Evolutionary conservation across 2,797 vertebrate species (phyloP).

Genomic region (Malacoraja senta): DNA sequence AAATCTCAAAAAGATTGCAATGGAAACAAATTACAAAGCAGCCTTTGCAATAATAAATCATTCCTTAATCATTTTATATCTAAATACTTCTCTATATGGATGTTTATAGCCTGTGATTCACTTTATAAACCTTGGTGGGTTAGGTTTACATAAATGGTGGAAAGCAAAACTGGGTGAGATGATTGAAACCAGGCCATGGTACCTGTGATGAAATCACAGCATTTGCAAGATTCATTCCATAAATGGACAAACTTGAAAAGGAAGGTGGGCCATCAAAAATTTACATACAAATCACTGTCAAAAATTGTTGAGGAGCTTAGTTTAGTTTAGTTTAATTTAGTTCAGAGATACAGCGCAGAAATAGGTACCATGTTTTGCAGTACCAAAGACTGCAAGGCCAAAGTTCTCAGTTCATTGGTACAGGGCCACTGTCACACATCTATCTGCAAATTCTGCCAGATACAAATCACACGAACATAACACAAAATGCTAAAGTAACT

Average conservation of each 20-base stretch:
- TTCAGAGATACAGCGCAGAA: no score
- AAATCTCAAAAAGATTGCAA: neutral
- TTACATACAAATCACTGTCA: neutral
- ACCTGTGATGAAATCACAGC: neutral
- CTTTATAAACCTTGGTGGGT: neutral
- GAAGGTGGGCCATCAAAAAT: neutral
- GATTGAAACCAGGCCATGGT: neutral
- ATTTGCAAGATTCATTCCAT: neutral
- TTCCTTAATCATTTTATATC: neutral
- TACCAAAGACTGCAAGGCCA: neutral
- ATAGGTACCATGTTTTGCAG: neutral
- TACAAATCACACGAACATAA: neutral
- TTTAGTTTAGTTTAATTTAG: neutral
- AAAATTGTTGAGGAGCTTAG: neutral
- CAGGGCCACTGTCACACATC: neutral
- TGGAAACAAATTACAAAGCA: neutral
- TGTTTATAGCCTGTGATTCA: neutral
- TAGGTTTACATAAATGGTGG: neutral
- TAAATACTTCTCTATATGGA: neutral
- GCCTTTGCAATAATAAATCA: neutral
- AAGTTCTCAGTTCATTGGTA: neutral
- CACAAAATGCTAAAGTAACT: no score
- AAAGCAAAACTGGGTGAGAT: neutral
- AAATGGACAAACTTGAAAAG: neutral
- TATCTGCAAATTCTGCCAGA: neutral